Evolutionary conservation across 2,113 vertebrate genomes (phyloP).

Genomic region (Suncus etruscus): DNA sequence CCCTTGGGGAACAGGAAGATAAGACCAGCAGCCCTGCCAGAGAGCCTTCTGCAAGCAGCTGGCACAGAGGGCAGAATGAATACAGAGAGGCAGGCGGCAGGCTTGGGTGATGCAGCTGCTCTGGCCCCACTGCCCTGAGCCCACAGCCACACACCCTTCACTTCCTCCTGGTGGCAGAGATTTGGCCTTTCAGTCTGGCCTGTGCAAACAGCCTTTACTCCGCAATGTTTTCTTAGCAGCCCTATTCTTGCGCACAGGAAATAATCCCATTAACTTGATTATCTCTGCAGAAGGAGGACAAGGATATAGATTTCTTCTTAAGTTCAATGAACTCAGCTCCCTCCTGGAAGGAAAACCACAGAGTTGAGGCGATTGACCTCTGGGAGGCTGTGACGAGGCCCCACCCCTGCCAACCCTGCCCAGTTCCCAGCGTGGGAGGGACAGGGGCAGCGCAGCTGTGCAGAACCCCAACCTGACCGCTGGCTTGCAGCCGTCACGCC

Average conservation of each 20-base stretch:
- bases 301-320: slow-evolving; percentile 57
- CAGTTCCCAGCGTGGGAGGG: neutral
- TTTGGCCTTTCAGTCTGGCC: slow-evolving; percentile 56
- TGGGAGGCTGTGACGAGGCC: slow-evolving; percentile 8
- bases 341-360: slow-evolving; percentile 70
- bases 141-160: slow-evolving; percentile 37
- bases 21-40: neutral
- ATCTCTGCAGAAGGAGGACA: slow-evolving; percentile 68
- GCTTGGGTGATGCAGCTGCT: neutral
- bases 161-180: slow-evolving; percentile 61
- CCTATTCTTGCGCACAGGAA: slow-evolving; percentile 65
- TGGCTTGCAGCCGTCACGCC: too few species aligned
- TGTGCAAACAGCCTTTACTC: slow-evolving; percentile 69
- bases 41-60: neutral
- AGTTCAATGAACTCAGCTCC: slow-evolving; percentile 72
- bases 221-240: slow-evolving; percentile 70
- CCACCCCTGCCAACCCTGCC: neutral
- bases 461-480: too few species aligned
- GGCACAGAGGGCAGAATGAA: neutral
- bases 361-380: neutral
- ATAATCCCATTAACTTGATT: slow-evolving; percentile 79
- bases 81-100: slow-evolving; percentile 3
- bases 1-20: neutral
- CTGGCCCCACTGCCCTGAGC: neutral
- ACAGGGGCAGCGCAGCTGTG: fast-evolving